Conservation (phyloP, 1,140 invertebrate genomes). For the Zaprionus ornatus region DNA sequence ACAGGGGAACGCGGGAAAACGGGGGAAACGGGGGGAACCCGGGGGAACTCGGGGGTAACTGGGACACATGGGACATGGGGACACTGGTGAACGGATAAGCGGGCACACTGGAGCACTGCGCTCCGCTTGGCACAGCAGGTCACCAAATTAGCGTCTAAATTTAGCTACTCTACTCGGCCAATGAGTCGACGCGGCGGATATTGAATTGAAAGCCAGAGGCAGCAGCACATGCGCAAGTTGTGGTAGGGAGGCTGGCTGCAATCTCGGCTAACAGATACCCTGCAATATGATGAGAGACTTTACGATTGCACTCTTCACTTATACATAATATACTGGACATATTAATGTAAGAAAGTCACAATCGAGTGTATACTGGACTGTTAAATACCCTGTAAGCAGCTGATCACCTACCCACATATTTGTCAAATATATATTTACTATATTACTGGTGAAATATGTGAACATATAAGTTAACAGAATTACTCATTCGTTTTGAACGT, state of each 20-base stretch:
- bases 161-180: conserved; percentile 71
- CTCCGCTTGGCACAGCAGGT: conserved; percentile 58
- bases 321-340: too few relatives aligned
- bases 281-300: not conserved
- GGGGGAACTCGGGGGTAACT: conserved; percentile 33
- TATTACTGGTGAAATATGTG: too few relatives aligned
- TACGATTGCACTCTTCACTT: too few relatives aligned
- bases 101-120: conserved; percentile 4
- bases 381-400: too few relatives aligned
- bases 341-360: too few relatives aligned
- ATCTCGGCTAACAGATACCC: not conserved
- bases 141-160: conserved; percentile 78
- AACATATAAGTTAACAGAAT: too few relatives aligned
- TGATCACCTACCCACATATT: too few relatives aligned
- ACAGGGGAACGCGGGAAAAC: not conserved
- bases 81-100: not conserved
- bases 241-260: not conserved
- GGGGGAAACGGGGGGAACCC: not conserved
- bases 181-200: conserved; percentile 51
- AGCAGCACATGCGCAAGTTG: not conserved
- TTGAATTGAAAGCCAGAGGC: conserved; percentile 6
- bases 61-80: conserved; percentile 26
- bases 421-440: too few relatives aligned
- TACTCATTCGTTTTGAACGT: too few relatives aligned
- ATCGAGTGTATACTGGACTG: too few relatives aligned